These are phyloP conservation scores for Leiothrix lutea DNA, from an alignment of 2,113 vertebrate species.

Conservation along the genomic window DNA sequence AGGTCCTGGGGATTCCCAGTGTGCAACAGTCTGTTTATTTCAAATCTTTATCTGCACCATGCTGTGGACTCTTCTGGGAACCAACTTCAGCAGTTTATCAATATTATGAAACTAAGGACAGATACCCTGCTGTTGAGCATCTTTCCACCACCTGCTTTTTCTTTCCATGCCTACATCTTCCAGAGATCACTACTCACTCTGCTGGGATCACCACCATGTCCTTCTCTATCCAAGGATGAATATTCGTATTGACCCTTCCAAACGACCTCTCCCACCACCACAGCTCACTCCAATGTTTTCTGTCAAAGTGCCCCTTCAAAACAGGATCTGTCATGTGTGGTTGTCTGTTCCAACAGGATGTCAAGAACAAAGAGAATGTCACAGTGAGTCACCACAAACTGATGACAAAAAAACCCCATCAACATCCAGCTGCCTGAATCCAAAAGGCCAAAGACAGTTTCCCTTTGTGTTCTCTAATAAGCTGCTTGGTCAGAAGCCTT, in stretches of 20 bases:
- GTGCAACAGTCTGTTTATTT: neutral
- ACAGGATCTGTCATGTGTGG: rapidly evolving
- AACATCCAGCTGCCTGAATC: neutral
- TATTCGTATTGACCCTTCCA: neutral
- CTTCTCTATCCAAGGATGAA: neutral
- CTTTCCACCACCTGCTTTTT: neutral
- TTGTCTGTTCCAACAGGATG: neutral
- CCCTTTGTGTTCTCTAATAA: neutral
- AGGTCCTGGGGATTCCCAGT: neutral
- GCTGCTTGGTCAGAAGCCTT: neutral
- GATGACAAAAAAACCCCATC: neutral
- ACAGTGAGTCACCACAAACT: neutral
- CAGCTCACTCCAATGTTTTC: neutral
- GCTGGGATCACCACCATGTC: neutral
- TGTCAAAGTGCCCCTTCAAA: neutral
- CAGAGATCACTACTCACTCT: neutral
- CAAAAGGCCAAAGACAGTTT: neutral
- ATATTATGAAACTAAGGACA: neutral
- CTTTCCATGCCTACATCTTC: neutral
- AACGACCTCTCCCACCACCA: neutral
- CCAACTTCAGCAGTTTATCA: neutral
- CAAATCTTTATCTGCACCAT: neutral
- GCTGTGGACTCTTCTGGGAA: neutral
- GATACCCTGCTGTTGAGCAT: neutral
- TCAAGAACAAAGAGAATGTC: neutral